Percentiles rank a stretch among this genome's conserved stretches.
Conservation (phyloP, 1,140 invertebrate species). For the Dreissena polymorpha region DNA sequence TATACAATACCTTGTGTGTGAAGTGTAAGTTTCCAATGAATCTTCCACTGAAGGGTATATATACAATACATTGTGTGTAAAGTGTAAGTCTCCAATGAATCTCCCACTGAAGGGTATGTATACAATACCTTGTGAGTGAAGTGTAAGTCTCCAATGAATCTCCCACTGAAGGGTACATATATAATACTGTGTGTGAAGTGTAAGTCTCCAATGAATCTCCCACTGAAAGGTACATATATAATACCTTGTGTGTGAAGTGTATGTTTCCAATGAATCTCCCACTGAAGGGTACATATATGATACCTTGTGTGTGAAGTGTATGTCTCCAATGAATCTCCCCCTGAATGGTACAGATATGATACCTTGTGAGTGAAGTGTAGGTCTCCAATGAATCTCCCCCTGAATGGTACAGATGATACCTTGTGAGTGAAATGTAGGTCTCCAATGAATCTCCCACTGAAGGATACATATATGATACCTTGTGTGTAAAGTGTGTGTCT, state of each 20-base stretch:
- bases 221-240: constrained; percentile 80
- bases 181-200: constrained; percentile 87
- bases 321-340: too few relatives aligned
- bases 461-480: constrained; percentile 65
- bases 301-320: background rate
- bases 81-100: too few relatives aligned
- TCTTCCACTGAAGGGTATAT: too few relatives aligned
- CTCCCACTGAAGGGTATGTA: too few relatives aligned
- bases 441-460: constrained; percentile 87
- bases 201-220: constrained; percentile 89
- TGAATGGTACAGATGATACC: constrained; percentile 80
- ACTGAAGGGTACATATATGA: too few relatives aligned
- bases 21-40: too few relatives aligned
- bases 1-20: too few relatives aligned
- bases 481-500: too few relatives aligned
- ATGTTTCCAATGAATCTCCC: too few relatives aligned
- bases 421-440: constrained; percentile 89
- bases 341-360: background rate
- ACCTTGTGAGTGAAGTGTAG: constrained; percentile 88
- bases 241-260: too few relatives aligned
- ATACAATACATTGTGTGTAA: too few relatives aligned
- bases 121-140: constrained; percentile 86
- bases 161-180: constrained; percentile 81
- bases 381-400: constrained; percentile 89
- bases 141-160: constrained; percentile 90